phyloP scores from a whole-genome alignment of 2,888 invertebrate genomes.

The Drosophila formosana region DNA sequence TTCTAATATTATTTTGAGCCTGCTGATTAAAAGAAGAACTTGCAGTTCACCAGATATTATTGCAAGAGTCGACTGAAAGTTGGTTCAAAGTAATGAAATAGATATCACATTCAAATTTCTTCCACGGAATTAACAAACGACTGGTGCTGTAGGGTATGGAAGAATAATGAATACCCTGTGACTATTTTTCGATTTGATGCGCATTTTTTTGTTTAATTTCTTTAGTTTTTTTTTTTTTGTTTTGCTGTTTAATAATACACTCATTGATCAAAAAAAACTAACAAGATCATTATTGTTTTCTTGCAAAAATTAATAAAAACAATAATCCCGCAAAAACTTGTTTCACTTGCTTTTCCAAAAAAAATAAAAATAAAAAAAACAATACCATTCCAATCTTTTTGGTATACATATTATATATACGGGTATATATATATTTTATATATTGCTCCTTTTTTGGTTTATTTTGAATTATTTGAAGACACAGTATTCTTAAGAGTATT shows the following conservation, averaged over 20 bases:
- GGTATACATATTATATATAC: conserved; percentile 35
- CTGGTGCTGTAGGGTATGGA: background rate
- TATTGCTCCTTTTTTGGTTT: conserved; percentile 63
- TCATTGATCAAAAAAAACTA: too few species aligned
- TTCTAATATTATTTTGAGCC: conserved; percentile 39
- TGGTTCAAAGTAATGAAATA: background rate
- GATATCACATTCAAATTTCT: conserved; percentile 1
- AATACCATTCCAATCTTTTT: conserved; percentile 14
- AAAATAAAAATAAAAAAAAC: background rate
- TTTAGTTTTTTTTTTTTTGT: too few species aligned
- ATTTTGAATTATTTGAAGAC: conserved; percentile 70
- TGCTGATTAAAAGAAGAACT: conserved; percentile 18
- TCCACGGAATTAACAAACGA: background rate
- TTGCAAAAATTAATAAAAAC: background rate
- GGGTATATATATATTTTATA: conserved; percentile 43
- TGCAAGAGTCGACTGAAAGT: background rate
- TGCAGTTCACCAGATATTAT: background rate
- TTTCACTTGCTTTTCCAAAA: background rate
- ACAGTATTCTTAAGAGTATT: conserved; percentile 60
- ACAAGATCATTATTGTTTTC: too few species aligned
- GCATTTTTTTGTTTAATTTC: too few species aligned
- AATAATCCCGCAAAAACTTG: background rate
- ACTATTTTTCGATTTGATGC: background rate
- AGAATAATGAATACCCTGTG: background rate
- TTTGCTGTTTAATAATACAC: too few species aligned